Evolutionary conservation across 1,140 invertebrate species (phyloP).

Genomic region (Bemisia tabaci): DNA sequence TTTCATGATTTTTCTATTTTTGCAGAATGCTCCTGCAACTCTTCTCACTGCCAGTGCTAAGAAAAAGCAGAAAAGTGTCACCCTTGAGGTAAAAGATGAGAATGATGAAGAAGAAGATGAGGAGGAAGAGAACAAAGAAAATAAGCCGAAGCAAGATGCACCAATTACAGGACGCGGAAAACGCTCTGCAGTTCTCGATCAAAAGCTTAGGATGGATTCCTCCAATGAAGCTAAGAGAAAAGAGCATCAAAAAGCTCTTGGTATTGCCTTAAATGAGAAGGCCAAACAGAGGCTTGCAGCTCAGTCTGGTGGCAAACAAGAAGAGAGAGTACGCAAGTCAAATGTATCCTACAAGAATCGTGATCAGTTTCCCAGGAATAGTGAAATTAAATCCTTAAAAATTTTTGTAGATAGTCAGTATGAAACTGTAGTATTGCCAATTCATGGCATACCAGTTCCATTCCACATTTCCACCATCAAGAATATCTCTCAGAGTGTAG

Average conservation of each 20-base stretch:
- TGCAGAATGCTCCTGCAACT: slow-evolving; percentile 59
- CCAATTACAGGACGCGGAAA: slow-evolving; percentile 53
- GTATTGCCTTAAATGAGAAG: slow-evolving; percentile 76
- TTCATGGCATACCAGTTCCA: slow-evolving; percentile 90
- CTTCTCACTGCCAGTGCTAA: slow-evolving; percentile 86
- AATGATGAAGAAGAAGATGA: slow-evolving; percentile 70
- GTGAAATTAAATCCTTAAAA: slow-evolving; percentile 86
- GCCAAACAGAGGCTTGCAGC: slow-evolving; percentile 83
- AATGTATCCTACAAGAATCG: slow-evolving; percentile 89
- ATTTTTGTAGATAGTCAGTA: slow-evolving; percentile 97
- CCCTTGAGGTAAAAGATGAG: slow-evolving; percentile 91
- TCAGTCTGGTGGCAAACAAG: slow-evolving; percentile 67
- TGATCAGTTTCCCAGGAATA: slow-evolving; percentile 82
- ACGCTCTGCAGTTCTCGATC: slow-evolving; percentile 86
- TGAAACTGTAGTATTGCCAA: slow-evolving; percentile 91
- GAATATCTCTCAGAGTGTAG: slow-evolving; percentile 95
- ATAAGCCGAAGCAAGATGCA: slow-evolving; percentile 36
- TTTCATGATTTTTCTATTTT: slow-evolving; percentile 12
- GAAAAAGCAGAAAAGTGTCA: slow-evolving; percentile 91
- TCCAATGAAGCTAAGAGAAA: slow-evolving; percentile 95
- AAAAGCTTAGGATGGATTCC: slow-evolving; percentile 81
- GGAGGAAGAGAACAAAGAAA: slow-evolving; percentile 53
- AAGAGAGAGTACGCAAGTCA: slow-evolving; percentile 84
- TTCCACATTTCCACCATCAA: slow-evolving; percentile 99
- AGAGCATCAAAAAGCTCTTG: slow-evolving; percentile 91